A percentile compares a stretch with the other conserved stretches of the same genome.
Conservation (phyloP, 2,888 invertebrate species). For the Xanthia togata region DNA sequence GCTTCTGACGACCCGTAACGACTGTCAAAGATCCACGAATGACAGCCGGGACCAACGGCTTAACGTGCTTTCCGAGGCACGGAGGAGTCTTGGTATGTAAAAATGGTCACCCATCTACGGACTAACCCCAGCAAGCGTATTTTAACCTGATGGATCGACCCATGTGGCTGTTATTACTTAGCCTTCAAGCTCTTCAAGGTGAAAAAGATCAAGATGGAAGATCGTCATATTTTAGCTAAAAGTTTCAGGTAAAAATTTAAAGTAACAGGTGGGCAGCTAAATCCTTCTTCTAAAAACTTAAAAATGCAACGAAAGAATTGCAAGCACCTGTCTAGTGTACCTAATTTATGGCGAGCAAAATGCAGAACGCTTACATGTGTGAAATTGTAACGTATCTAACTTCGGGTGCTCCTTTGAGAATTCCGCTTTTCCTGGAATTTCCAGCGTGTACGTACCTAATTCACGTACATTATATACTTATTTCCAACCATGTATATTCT, state of each 20-base stretch:
- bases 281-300: neutral
- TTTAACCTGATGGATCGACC: too few relatives aligned
- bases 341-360: slow-evolving; percentile 30
- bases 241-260: neutral
- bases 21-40: too few relatives aligned
- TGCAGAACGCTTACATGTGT: slow-evolving; percentile 10
- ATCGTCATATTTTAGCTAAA: neutral
- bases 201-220: too few relatives aligned
- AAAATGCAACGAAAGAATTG: slow-evolving; percentile 18
- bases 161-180: too few relatives aligned
- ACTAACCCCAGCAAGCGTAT: too few relatives aligned
- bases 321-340: neutral
- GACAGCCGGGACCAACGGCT: too few relatives aligned
- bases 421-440: neutral
- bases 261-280: neutral
- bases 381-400: slow-evolving; percentile 14
- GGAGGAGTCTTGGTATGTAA: too few relatives aligned
- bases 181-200: too few relatives aligned
- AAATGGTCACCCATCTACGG: too few relatives aligned
- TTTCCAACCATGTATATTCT: neutral
- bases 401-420: neutral
- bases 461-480: neutral
- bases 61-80: too few relatives aligned
- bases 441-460: too few relatives aligned
- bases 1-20: too few relatives aligned